Base-by-base conservation (phyloP, 2,797 vertebrate species). In the Aulostomus chinensis region DNA sequence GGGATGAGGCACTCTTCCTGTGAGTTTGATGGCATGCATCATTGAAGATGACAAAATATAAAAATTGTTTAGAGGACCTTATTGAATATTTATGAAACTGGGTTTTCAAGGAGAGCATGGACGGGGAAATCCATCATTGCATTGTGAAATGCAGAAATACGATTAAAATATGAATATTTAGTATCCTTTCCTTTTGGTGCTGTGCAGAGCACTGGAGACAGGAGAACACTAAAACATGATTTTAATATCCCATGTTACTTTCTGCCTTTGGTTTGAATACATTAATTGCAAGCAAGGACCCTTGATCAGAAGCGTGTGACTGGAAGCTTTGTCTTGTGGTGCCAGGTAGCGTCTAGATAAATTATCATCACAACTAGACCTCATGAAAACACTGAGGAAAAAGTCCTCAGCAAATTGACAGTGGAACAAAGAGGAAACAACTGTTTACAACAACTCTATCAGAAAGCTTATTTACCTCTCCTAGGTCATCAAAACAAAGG, bases 71-170 rank as follows among this genome's bases (percentile, higher is more conserved):
- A 85, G 81, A 87, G 75, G 81, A 85, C 74, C 70, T 59, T 78
- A 86, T 88, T 92, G 86, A 90, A 91, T 91, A 92, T 91, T 86
- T 84, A 92, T 91, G 83, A 88, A 89, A 75, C 73, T 66, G 64
- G 55, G 71, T 85, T 90, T 87, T 87, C 88, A 90, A 91, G 89
- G 89, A 83, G 77, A 73, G 53, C 63, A 80, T 51, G 82, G 89
- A 90, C 89, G 90, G 80, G 85, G 54, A 78, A 86, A 92, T 91
- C 89, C 86, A 92, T 92, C 89, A 92, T 80, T 54, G 32, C 35
- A 84, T 77, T 86, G 86, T 75, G 83, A 76, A 89, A 88, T 85
- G 74, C 86, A 78, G 76, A 83, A 85, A 85, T 87, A 86, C 72
- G 77, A 81, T 91, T 88, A 85, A 78, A 72, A 82, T 80, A 89